Conservation (phyloP, 2,113 vertebrate genomes). For the Lasiurus cinereus region DNA sequence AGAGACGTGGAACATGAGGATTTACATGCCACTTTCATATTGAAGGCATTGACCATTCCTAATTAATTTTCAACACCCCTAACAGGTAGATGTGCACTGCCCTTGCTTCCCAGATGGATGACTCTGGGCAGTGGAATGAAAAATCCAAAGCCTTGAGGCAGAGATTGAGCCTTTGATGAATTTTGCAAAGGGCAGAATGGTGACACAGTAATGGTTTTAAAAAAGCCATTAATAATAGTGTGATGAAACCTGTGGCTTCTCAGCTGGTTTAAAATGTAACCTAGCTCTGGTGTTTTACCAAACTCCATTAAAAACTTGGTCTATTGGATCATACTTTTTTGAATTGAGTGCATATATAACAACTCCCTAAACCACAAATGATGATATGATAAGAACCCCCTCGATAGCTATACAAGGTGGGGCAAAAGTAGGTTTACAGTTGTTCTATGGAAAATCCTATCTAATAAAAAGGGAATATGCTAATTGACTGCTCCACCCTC, state of each 20-base stretch:
- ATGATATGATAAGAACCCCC: not conserved
- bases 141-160: slow-evolving; percentile 11
- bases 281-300: not conserved
- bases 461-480: no score
- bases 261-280: slow-evolving; percentile 10
- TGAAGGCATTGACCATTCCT: slow-evolving; percentile 40
- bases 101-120: not conserved
- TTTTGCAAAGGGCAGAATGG: not conserved
- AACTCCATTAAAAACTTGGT: not conserved
- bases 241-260: slow-evolving; percentile 64
- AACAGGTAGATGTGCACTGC: not conserved
- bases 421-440: not conserved
- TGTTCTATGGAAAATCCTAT: not conserved
- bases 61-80: slow-evolving; percentile 57
- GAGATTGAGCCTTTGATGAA: slow-evolving; percentile 26
- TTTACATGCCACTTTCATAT: not conserved
- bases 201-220: not conserved
- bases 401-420: not conserved
- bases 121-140: not conserved
- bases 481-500: no score
- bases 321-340: not conserved
- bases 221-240: slow-evolving; percentile 63
- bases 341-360: not conserved
- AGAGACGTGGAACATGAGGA: not conserved
- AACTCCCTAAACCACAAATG: slow-evolving; percentile 8